Conservation (phyloP, 2,113 vertebrate genomes). For the Vulpes vulpes region DNA sequence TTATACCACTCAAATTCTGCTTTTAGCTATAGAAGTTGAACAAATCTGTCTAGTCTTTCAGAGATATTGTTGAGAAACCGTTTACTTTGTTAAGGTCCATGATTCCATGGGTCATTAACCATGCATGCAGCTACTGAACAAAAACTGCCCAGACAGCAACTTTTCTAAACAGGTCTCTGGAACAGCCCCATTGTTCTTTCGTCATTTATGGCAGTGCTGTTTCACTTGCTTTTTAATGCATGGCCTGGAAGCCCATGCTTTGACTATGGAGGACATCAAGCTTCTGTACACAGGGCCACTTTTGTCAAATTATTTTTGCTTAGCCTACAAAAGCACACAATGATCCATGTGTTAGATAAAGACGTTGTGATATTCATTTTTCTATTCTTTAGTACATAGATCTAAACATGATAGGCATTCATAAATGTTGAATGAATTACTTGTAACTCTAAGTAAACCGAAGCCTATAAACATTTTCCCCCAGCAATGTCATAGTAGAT, state of each 20-base stretch:
- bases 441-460: not conserved
- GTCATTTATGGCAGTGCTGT: not conserved
- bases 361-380: not conserved
- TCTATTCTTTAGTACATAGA: not conserved
- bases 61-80: not conserved
- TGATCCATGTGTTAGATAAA: not conserved
- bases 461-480: not conserved
- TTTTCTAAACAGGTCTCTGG: slow-evolving; percentile 26
- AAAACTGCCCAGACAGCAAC: not conserved
- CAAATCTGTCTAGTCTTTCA: not conserved
- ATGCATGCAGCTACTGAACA: slow-evolving; percentile 28
- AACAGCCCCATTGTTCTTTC: not conserved
- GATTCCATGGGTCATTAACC: slow-evolving; percentile 43
- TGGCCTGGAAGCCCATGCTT: not conserved
- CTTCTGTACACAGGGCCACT: not conserved
- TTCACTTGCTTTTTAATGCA: not conserved
- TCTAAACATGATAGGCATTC: not conserved
- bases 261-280: not conserved
- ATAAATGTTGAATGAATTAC: not conserved
- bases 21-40: slow-evolving; percentile 16
- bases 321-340: not conserved
- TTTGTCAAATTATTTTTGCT: slow-evolving; percentile 17
- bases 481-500: not conserved
- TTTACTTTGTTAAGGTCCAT: slow-evolving; percentile 44
- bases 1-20: not conserved